Percentiles rank a stretch among this genome's conserved stretches.
Evolutionary conservation across 92 coral and sea anemone species (phyloP).

Genomic region (Porites lobata): DNA sequence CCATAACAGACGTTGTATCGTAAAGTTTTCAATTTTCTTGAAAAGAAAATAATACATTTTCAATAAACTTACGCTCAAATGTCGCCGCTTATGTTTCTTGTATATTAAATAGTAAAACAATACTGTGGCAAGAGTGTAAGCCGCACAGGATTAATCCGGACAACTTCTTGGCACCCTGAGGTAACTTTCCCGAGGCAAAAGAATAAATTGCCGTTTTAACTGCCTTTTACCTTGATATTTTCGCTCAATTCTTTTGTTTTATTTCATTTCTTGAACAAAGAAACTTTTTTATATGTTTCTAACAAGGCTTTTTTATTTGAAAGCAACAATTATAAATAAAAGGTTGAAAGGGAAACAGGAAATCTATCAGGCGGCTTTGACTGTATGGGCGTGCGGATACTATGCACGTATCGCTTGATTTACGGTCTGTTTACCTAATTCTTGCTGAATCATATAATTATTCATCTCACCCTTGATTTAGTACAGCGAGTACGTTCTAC

Average conservation of each 20-base stretch:
- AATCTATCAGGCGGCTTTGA: background rate
- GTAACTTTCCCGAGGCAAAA: background rate
- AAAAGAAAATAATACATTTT: background rate
- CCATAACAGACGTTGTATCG: background rate
- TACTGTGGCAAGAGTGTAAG: no score
- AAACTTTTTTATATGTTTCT: background rate
- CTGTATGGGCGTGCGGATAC: background rate
- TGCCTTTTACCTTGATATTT: background rate
- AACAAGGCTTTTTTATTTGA: background rate
- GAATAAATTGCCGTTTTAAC: conserved; percentile 1
- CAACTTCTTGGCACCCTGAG: background rate
- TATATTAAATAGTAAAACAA: background rate
- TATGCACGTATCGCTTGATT: background rate
- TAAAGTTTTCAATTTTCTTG: background rate
- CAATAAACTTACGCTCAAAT: background rate
- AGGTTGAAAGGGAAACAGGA: background rate
- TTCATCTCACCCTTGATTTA: background rate
- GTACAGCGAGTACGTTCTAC: background rate
- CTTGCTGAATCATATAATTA: background rate
- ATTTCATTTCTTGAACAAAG: background rate
- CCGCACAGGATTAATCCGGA: background rate
- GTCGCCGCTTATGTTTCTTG: background rate
- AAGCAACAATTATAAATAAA: no score
- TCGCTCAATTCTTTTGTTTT: background rate
- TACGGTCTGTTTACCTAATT: background rate